phyloP scores from a whole-genome alignment of 2,797 vertebrate genomes.

The Australoheros facetus region DNA sequence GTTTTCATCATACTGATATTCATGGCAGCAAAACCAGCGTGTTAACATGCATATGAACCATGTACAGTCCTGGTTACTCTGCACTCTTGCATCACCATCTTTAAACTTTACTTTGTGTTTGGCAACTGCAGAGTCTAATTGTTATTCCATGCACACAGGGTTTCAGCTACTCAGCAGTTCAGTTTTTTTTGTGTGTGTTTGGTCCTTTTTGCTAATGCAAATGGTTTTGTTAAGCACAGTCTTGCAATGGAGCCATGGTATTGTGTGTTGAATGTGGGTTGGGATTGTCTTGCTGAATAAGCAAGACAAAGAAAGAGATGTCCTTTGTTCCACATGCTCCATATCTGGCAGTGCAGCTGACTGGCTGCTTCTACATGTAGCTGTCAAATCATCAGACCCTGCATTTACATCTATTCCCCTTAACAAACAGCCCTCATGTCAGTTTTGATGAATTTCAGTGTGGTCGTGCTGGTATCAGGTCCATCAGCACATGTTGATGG shows the following conservation, averaged over 20 bases:
- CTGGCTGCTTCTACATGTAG: neutral
- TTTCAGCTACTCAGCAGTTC: neutral
- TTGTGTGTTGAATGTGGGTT: neutral
- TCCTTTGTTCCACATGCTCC: neutral
- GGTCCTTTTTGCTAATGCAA: too few species aligned
- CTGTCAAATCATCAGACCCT: neutral
- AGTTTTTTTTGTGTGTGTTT: too few species aligned
- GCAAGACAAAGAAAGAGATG: neutral
- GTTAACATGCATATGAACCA: neutral
- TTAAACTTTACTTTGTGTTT: neutral
- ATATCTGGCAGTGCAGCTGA: neutral
- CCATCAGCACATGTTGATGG: neutral
- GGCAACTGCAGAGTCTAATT: accelerated
- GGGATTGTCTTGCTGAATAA: neutral
- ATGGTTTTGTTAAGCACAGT: neutral
- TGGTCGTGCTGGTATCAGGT: neutral
- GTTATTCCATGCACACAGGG: neutral
- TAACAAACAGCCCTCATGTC: neutral
- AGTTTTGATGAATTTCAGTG: neutral
- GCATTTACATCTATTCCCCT: neutral
- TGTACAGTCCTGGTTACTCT: neutral
- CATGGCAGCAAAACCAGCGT: neutral
- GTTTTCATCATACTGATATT: neutral
- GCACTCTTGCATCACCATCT: neutral
- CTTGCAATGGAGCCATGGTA: neutral